phyloP scores from a whole-genome alignment of 2,888 invertebrate genomes.

The Julus scanicus region DNA sequence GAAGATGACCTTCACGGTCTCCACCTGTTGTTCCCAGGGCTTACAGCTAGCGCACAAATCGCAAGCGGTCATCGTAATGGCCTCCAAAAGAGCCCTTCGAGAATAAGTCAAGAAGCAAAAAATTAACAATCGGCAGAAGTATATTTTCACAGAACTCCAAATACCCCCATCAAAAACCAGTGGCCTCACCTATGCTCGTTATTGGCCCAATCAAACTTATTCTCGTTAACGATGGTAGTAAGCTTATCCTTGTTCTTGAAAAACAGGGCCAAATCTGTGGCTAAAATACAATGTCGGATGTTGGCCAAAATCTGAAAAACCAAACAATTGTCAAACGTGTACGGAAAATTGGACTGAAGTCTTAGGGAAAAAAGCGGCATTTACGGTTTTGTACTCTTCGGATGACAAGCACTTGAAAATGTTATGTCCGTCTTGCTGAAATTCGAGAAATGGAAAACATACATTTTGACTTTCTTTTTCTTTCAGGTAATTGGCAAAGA shows the following conservation, averaged over 20 bases:
- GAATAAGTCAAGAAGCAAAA: not conserved
- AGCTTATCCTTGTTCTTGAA: slow-evolving; percentile 80
- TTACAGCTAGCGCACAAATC: slow-evolving; percentile 86
- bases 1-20: slow-evolving; percentile 83
- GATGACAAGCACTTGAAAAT: slow-evolving; percentile 80
- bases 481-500: too few relatives aligned
- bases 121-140: slow-evolving; percentile 44
- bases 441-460: not conserved
- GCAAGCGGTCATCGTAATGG: slow-evolving; percentile 84
- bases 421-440: slow-evolving; percentile 82
- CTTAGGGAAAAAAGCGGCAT: not conserved
- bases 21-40: slow-evolving; percentile 83
- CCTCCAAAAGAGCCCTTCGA: slow-evolving; percentile 74
- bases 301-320: slow-evolving; percentile 74
- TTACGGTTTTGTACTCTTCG: slow-evolving; percentile 76
- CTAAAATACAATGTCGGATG: slow-evolving; percentile 84
- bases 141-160: not conserved
- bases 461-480: too few relatives aligned
- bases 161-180: not conserved
- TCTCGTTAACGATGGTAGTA: slow-evolving; percentile 69
- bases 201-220: slow-evolving; percentile 75
- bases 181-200: slow-evolving; percentile 73
- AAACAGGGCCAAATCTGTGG: slow-evolving; percentile 84
- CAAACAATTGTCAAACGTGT: not conserved
- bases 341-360: not conserved